Percentiles rank a stretch among this genome's conserved stretches.
Conservation (phyloP, 2,888 invertebrate species). For the Diogma glabrata region DNA sequence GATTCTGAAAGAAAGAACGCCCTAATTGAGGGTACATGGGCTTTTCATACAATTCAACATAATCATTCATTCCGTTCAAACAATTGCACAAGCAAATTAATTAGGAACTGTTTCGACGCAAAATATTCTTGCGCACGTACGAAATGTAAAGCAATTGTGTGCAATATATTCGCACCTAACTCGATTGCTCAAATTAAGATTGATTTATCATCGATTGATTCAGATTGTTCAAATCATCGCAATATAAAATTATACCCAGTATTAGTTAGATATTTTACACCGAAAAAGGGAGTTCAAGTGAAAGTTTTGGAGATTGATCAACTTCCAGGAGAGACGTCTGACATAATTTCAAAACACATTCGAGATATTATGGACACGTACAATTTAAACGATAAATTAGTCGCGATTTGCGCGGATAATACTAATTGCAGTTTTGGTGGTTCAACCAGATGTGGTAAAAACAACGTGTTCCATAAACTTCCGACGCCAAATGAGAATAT, state of each 20-base stretch:
- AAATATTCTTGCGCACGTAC: too few relatives aligned
- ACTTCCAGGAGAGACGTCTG: slow-evolving; percentile 17
- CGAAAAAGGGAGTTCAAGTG: slow-evolving; percentile 14
- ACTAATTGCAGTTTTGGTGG: slow-evolving; percentile 15
- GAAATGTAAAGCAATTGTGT: slow-evolving; percentile 16
- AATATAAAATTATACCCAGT: slow-evolving; percentile 16
- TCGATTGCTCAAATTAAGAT: slow-evolving; percentile 14
- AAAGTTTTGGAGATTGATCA: slow-evolving; percentile 15
- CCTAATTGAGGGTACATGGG: slow-evolving; percentile 19
- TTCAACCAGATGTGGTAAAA: slow-evolving; percentile 10
- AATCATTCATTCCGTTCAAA: slow-evolving; percentile 21
- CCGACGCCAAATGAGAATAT: slow-evolving; percentile 3
- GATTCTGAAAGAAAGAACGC: slow-evolving; percentile 20
- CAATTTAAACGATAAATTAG: not conserved
- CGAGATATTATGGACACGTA: slow-evolving; percentile 4
- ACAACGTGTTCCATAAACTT: slow-evolving; percentile 3
- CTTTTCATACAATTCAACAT: slow-evolving; percentile 22
- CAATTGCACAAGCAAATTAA: slow-evolving; percentile 20
- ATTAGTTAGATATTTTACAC: slow-evolving; percentile 17
- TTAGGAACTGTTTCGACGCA: slow-evolving; percentile 3
- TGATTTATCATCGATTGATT: not conserved
- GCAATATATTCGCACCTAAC: slow-evolving; percentile 15
- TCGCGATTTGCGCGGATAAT: slow-evolving; percentile 14
- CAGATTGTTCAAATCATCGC: not conserved
- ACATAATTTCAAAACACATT: slow-evolving; percentile 14